Percentiles rank a stretch among this genome's conserved stretches.
Evolutionary conservation across 2,113 vertebrate genomes (phyloP).

Genomic region (Istiophorus platypterus): DNA sequence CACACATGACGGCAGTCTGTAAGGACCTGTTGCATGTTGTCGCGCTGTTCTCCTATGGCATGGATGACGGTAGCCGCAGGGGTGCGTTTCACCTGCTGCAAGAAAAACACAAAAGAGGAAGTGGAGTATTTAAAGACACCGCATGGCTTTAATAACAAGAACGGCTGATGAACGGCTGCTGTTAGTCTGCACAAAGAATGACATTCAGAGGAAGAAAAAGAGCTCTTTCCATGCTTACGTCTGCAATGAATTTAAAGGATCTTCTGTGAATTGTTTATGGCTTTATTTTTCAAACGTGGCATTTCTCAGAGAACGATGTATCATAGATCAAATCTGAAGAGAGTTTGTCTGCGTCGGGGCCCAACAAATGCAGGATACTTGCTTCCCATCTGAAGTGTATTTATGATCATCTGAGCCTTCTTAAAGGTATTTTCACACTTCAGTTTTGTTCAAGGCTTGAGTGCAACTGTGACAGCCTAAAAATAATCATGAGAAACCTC

Average conservation of each 20-base stretch:
- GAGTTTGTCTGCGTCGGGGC: neutral
- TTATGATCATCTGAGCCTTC: neutral
- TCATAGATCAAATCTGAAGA: conserved; percentile 10
- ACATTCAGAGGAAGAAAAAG: neutral
- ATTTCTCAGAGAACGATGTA: neutral
- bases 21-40: conserved; percentile 49
- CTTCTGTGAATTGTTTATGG: conserved; percentile 4
- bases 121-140: neutral
- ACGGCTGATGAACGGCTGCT: neutral
- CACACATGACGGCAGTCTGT: conserved; percentile 29
- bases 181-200: neutral
- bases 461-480: neutral
- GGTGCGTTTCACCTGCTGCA: conserved; percentile 28
- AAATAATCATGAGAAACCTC: conserved; percentile 11
- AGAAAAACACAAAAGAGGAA: neutral
- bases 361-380: neutral
- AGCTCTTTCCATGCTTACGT: neutral
- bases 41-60: conserved; percentile 19
- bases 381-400: neutral
- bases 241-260: conserved; percentile 5
- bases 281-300: conserved; percentile 14
- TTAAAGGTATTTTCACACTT: conserved; percentile 6
- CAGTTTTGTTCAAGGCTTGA: neutral
- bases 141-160: conserved; percentile 10
- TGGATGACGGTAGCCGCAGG: conserved; percentile 2